Conservation (phyloP, 2,888 invertebrate species). For the Epinotia ramella region DNA sequence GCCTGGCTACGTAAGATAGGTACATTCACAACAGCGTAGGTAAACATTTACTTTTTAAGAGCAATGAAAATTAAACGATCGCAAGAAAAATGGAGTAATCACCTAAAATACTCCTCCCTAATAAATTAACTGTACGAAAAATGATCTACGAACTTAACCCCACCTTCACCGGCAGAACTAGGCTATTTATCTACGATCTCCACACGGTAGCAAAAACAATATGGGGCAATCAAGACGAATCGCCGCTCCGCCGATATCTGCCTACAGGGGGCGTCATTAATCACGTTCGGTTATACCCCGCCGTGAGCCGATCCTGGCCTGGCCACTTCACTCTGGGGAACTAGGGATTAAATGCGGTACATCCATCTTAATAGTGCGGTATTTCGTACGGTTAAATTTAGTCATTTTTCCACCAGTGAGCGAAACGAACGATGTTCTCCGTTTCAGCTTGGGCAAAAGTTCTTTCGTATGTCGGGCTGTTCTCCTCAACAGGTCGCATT, state of each 20-base stretch:
- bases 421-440: too few species aligned
- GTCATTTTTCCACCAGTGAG: too few species aligned
- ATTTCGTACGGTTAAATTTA: background rate
- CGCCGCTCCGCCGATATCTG: conserved; percentile 51
- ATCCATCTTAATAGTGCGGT: conserved; percentile 19
- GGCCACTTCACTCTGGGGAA: conserved; percentile 30
- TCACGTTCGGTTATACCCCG: conserved; percentile 30
- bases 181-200: conserved; percentile 39
- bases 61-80: too few species aligned
- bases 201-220: conserved; percentile 52
- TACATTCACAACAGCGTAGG: too few species aligned
- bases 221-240: conserved; percentile 54
- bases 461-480: too few species aligned
- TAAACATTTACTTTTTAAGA: too few species aligned
- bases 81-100: too few species aligned
- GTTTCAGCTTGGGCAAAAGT: too few species aligned
- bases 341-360: conserved; percentile 7
- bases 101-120: background rate
- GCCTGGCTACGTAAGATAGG: too few species aligned
- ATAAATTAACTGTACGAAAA: background rate
- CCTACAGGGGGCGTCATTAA: conserved; percentile 40
- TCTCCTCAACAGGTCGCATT: too few species aligned
- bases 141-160: conserved; percentile 10
- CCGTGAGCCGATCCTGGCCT: conserved; percentile 30
- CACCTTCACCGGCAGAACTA: conserved; percentile 22